Base-by-base conservation (phyloP, 1,140 invertebrate species). In the Pachyrhynchus sulphureomaculatus region DNA sequence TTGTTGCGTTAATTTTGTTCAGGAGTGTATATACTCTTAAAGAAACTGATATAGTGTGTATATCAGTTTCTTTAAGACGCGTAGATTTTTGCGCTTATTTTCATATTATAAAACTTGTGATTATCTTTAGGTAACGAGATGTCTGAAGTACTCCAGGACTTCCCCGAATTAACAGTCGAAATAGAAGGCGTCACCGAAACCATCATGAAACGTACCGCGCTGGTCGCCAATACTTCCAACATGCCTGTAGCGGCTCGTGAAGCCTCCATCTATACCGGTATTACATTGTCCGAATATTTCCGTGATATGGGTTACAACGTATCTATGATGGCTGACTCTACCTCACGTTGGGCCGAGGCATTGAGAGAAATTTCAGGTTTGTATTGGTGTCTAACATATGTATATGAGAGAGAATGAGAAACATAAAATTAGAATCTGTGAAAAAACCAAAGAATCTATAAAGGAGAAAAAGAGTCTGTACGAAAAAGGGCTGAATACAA, bases 241-340 rank as follows among this genome's bases (percentile, higher is more conserved):
- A 99, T 99, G 98, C 98, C 98, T 81, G 97, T 99, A 59, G 98
- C 98, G 81, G 98, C 98, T 80, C 89, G 98, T 82, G 98, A 99
- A 83, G 98, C 98, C 70, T 99, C 96, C 69, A 99, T 99, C 78
- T 99, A 99, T 77, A 99, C 98, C 49, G 93, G 94, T 33, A 99
- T 99, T 76, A 99, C 96, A 0, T 79, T 99, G 1, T 97, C 96
- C 20, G 97, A 99, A 80, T 99, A 99, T 79, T 99, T 98, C 85
- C 84, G 90, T 77, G 96, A 99, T 78, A 99, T 99, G 97, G 98
- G 98, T 79, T 98, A 98, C 84, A 97, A 99, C 76, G 97, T 99
- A 21, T 96, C 97, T 54, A 99, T 99, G 98, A 99, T 99, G 98
- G 98, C 98, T 71, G 98, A 99, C 80, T 99, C 97, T n/a, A 99